phyloP scores from a whole-genome alignment of 2,797 vertebrate genomes.

The Dallia pectoralis region DNA sequence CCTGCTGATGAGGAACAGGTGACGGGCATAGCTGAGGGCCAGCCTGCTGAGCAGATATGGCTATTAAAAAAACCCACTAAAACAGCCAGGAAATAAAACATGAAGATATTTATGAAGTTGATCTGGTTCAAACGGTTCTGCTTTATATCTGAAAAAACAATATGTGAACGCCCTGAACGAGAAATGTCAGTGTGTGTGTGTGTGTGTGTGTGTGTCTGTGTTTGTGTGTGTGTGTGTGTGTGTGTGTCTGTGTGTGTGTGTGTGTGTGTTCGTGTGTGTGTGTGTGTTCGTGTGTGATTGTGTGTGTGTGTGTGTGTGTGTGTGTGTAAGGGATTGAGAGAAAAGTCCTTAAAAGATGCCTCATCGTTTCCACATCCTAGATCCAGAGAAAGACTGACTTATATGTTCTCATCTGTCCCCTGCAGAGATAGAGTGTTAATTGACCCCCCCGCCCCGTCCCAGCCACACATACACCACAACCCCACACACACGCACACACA shows the following conservation, averaged over 20 bases:
- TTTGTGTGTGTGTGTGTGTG: slow-evolving; percentile 10
- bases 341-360: background rate
- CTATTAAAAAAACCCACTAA: background rate
- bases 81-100: background rate
- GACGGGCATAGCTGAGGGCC: slow-evolving; percentile 10
- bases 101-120: background rate
- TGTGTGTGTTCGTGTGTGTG: slow-evolving; percentile 1
- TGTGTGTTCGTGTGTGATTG: background rate
- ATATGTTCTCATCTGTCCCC: background rate
- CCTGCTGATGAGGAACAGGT: slow-evolving; percentile 25
- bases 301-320: background rate
- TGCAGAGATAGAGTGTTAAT: background rate
- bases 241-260: background rate
- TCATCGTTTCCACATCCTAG: slow-evolving; percentile 22
- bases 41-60: slow-evolving; percentile 17
- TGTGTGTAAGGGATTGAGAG: background rate
- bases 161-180: background rate
- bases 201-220: slow-evolving; percentile 9
- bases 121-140: background rate
- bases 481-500: background rate
- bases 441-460: no score
- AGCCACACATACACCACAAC: no score
- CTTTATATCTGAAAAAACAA: background rate
- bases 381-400: slow-evolving; percentile 2
- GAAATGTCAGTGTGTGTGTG: slow-evolving; percentile 4